These are phyloP conservation scores for Epinephelus cyanopodus DNA, from an alignment of 2,113 vertebrate species.

Conservation along the genomic window DNA sequence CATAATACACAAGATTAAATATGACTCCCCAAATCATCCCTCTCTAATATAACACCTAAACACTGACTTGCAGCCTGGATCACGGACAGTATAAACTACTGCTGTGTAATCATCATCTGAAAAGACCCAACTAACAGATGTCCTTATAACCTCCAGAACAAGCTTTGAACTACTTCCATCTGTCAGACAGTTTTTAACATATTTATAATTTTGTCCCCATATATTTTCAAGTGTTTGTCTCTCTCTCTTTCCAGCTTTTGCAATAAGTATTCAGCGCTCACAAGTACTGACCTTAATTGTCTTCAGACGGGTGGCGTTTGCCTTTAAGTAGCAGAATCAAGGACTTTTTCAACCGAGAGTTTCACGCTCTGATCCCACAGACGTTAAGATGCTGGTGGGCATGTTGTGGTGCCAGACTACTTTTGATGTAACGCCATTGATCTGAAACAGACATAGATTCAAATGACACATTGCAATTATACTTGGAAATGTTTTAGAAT, in stretches of 20 bases:
- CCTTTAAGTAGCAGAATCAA: conserved; percentile 43
- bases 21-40: not conserved
- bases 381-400: conserved; percentile 43
- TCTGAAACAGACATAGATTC: conserved; percentile 44
- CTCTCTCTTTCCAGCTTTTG: not conserved
- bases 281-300: conserved; percentile 15
- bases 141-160: not conserved
- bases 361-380: conserved; percentile 22
- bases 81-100: not conserved
- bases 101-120: not conserved
- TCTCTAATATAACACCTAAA: not conserved
- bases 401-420: conserved; percentile 20
- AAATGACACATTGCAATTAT: conserved; percentile 34
- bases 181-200: not conserved
- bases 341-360: conserved; percentile 22
- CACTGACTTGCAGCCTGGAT: not conserved
- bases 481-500: conserved; percentile 41
- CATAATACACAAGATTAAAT: not conserved
- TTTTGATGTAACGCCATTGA: conserved; percentile 41
- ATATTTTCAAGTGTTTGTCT: not conserved
- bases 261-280: not conserved
- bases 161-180: not conserved
- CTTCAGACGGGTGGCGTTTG: conserved; percentile 7
- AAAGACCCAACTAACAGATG: not conserved
- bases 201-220: not conserved